Evolutionary conservation across 2,797 vertebrate genomes (phyloP).

Genomic region (Leontocebus nigricollis): DNA sequence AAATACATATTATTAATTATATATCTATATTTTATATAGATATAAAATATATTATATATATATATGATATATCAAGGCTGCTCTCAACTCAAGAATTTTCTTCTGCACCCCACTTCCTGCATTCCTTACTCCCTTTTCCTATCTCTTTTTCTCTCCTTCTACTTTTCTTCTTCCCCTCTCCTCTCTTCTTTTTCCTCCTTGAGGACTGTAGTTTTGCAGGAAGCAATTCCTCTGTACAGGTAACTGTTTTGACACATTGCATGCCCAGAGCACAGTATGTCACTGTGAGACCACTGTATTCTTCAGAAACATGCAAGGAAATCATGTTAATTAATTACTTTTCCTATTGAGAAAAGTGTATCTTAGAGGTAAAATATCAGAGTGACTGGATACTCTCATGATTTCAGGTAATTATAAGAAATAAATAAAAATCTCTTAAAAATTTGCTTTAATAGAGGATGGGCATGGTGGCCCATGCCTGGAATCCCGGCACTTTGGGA

Average conservation of each 20-base stretch:
- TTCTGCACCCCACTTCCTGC: neutral
- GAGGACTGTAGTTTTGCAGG: neutral
- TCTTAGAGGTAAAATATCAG: slow-evolving; percentile 33
- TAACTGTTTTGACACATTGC: neutral
- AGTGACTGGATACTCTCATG: neutral
- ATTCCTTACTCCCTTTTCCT: neutral
- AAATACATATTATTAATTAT: too few species aligned
- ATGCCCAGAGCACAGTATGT: neutral
- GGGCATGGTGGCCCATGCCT: too few species aligned
- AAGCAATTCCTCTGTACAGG: neutral
- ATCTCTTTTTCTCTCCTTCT: neutral
- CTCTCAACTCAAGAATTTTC: neutral
- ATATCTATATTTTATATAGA: too few species aligned
- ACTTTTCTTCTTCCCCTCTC: neutral
- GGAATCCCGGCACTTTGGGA: too few species aligned
- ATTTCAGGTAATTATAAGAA: slow-evolving; percentile 6
- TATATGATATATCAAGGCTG: too few species aligned
- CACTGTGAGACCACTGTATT: neutral
- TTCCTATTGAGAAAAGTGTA: neutral
- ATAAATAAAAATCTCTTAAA: neutral
- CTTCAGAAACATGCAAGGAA: neutral
- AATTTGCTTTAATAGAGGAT: slow-evolving; percentile 8
- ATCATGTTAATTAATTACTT: slow-evolving; percentile 20
- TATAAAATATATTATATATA: too few species aligned
- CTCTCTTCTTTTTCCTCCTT: neutral